These are phyloP conservation scores for Turritopsis dohrnii DNA, from an alignment of 30 jellyfish, hydroid and myxozoan species.

Conservation along the genomic window DNA sequence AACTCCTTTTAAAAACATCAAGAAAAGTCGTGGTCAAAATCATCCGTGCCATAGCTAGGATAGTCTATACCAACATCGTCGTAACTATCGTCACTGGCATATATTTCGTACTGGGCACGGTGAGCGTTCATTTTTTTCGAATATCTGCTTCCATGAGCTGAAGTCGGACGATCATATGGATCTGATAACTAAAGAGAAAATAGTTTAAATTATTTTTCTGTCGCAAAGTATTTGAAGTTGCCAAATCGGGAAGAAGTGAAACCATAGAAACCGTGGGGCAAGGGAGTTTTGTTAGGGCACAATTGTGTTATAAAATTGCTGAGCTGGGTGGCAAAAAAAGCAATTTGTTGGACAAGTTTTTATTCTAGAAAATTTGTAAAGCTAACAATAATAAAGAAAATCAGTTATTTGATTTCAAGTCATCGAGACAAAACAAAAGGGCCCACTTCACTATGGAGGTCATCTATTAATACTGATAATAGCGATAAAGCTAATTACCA, in stretches of 20 bases:
- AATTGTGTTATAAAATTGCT: no score
- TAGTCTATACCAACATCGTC: constrained; percentile 75
- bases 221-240: neutral
- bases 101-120: constrained; percentile 16
- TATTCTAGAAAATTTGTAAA: no score
- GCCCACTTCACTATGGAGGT: no score
- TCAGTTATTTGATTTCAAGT: no score
- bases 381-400: no score
- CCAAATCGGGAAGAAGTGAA: no score
- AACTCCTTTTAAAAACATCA: neutral
- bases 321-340: no score
- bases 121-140: neutral
- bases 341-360: no score
- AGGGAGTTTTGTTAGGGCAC: no score
- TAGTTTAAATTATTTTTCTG: neutral
- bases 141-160: constrained; percentile 13
- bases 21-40: constrained; percentile 7
- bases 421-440: no score
- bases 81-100: constrained; percentile 35
- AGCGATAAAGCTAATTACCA: constrained; percentile 18
- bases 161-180: constrained; percentile 27
- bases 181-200: constrained; percentile 28
- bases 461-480: no score
- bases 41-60: constrained; percentile 41
- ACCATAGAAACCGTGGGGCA: no score